Evolutionary conservation across 2,797 vertebrate genomes (phyloP).

Genomic region (Clarias fuscus): DNA sequence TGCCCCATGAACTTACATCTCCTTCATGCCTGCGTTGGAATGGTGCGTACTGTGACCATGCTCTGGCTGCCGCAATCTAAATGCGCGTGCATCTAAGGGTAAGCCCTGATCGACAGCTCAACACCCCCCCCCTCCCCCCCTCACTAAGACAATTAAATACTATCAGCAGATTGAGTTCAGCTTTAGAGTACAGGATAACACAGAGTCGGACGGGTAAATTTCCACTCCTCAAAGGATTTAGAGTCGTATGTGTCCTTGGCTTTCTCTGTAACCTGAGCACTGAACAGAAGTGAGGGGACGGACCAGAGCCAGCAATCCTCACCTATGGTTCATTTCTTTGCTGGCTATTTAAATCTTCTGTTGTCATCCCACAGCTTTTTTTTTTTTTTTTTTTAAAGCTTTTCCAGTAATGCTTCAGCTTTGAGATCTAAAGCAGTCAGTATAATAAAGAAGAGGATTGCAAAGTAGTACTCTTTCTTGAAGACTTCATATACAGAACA

Average conservation of each 20-base stretch:
- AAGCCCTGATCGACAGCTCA: conserved; percentile 54
- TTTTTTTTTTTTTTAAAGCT: conserved; percentile 45
- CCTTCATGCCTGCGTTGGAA: conserved; percentile 56
- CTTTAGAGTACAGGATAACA: conserved; percentile 48
- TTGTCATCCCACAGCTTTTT: conserved; percentile 46
- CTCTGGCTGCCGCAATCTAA: conserved; percentile 48
- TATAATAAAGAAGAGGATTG: conserved; percentile 8
- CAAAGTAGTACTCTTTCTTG: neutral
- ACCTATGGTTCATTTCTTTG: conserved; percentile 44
- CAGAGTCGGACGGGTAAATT: conserved; percentile 59
- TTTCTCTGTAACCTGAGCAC: conserved; percentile 48
- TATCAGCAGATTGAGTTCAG: conserved; percentile 61
- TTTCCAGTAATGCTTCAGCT: conserved; percentile 44
- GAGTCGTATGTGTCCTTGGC: conserved; percentile 30
- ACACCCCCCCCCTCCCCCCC: conserved; percentile 38
- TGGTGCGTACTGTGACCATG: conserved; percentile 55
- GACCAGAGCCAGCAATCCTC: conserved; percentile 35
- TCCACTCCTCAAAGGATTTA: conserved; percentile 57
- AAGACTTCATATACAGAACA: neutral
- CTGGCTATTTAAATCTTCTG: conserved; percentile 46
- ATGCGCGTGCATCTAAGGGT: conserved; percentile 50
- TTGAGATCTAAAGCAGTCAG: neutral
- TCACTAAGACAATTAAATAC: conserved; percentile 64
- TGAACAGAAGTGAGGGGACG: conserved; percentile 37
- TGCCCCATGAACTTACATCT: conserved; percentile 57